Evolutionary conservation across 2,113 vertebrate species (phyloP), one percentile per base, ranked within the genome.

Genomic region (Psephotus haematonotus): DNA sequence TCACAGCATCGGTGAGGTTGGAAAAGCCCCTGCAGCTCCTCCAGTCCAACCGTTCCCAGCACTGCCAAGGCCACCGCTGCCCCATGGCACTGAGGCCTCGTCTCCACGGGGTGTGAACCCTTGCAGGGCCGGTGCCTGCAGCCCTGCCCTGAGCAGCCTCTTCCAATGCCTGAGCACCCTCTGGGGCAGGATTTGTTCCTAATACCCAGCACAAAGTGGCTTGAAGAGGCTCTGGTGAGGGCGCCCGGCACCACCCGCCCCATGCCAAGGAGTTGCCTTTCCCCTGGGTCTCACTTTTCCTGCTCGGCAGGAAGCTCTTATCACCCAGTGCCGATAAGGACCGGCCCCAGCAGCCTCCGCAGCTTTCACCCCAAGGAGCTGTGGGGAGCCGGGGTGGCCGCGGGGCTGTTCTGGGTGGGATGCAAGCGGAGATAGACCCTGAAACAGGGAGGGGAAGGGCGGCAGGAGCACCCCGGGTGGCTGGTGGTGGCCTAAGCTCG

Each of bases 241-340:
- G 44, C 60, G 47, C 80, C 47, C 50, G 1, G 5, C 19, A 64
- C 18, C 49, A 62, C 52, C n/a, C 0, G 28, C 59, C 46, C 47
- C 1, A 1, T 1, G 6, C 3, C 3, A 0, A 86, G 96, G 93
- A 5, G 28, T 88, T 44, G 23, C 60, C 77, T 0, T 46, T 70
- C 60, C 95, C 62, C 65, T 70, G 62, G 84, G 18, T 92, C 92
- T 97, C 86, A 92, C 93, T 86, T 91, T 95, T 95, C 95, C 95
- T 95, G 96, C 86, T 95, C 84, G 33, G 91, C 95, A 75, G 75
- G 93, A 84, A 35, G 20, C 82, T 63, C 63, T 83, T 94, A 88
- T 90, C 96, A 65, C 67, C 49, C 6, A 0, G 0, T 13, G 23
- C 2, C 19, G 82, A 69, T 78, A 87, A 31, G 84, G 77, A 65